Conservation (phyloP, 1,140 invertebrate species). For the Brachionus rubens region DNA sequence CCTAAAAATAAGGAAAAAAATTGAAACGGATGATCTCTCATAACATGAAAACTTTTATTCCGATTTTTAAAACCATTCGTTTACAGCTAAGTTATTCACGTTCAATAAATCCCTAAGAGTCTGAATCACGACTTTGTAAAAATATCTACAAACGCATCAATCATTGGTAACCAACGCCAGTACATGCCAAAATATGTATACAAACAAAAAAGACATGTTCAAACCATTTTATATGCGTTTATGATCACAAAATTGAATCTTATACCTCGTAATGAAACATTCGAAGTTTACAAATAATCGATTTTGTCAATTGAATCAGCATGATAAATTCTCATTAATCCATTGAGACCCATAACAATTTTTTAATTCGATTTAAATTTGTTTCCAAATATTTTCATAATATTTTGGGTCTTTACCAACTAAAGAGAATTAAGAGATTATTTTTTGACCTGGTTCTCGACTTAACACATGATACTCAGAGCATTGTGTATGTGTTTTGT, state of each 20-base stretch:
- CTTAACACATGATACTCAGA: constrained; percentile 3
- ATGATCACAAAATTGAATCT: constrained; percentile 12
- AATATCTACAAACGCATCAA: constrained; percentile 37
- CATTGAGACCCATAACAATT: constrained; percentile 7
- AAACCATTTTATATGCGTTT: neutral
- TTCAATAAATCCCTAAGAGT: constrained; percentile 9
- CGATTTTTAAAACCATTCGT: constrained; percentile 29
- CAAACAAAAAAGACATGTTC: too few relatives aligned
- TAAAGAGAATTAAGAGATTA: constrained; percentile 12
- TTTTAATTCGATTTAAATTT: neutral
- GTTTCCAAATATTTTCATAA: neutral
- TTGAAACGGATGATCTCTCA: constrained; percentile 45
- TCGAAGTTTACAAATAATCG: constrained; percentile 22
- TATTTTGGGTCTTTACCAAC: constrained; percentile 32
- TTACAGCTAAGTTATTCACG: neutral
- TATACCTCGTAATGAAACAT: neutral
- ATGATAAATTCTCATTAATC: constrained; percentile 38
- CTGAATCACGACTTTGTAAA: constrained; percentile 24
- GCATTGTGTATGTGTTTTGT: neutral
- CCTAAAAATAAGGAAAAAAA: constrained; percentile 33
- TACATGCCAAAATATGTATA: neutral
- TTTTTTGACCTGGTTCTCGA: neutral
- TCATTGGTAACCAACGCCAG: constrained; percentile 35
- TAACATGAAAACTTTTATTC: constrained; percentile 2
- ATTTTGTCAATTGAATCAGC: constrained; percentile 20